Conservation (phyloP, 2,888 invertebrate genomes). For the Macroteleia sp. region DNA sequence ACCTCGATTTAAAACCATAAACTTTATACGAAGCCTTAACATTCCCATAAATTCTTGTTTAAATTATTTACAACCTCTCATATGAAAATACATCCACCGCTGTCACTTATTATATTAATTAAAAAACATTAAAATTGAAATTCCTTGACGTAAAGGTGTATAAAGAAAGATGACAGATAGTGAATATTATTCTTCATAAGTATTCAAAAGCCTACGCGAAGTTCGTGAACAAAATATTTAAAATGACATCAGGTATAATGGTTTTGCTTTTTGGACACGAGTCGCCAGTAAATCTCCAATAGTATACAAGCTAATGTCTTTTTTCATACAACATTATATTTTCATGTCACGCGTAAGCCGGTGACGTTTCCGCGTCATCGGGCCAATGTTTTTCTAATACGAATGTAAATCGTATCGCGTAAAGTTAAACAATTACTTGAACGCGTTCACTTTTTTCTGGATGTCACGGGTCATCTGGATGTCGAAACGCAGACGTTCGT, state of each 20-base stretch:
- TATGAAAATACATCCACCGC: background rate
- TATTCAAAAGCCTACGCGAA: slow-evolving; percentile 61
- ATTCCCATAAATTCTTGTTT: background rate
- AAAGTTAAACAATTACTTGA: slow-evolving; percentile 35
- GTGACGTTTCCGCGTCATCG: slow-evolving; percentile 33
- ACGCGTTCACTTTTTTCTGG: slow-evolving; percentile 22
- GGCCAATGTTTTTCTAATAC: slow-evolving; percentile 40
- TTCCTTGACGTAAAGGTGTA: slow-evolving; percentile 36
- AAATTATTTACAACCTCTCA: slow-evolving; percentile 7
- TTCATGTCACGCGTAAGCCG: slow-evolving; percentile 59
- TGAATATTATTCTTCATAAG: slow-evolving; percentile 64
- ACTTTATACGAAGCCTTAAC: slow-evolving; percentile 4
- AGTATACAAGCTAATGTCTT: slow-evolving; percentile 55
- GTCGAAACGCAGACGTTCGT: slow-evolving; percentile 15
- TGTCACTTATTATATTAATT: slow-evolving; percentile 12
- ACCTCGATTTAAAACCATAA: slow-evolving; percentile 9
- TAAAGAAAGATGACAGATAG: background rate
- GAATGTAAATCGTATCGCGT: slow-evolving; percentile 38
- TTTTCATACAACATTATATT: slow-evolving; percentile 58
- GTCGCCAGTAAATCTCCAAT: slow-evolving; percentile 60
- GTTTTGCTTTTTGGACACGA: slow-evolving; percentile 70
- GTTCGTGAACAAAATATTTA: slow-evolving; percentile 66
- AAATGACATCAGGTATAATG: slow-evolving; percentile 71
- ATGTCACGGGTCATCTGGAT: slow-evolving; percentile 11
- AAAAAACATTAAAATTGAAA: slow-evolving; percentile 39